Base-by-base conservation (phyloP, 37 sponge, comb jelly and placozoan species). In the Ephydatia muelleri region DNA sequence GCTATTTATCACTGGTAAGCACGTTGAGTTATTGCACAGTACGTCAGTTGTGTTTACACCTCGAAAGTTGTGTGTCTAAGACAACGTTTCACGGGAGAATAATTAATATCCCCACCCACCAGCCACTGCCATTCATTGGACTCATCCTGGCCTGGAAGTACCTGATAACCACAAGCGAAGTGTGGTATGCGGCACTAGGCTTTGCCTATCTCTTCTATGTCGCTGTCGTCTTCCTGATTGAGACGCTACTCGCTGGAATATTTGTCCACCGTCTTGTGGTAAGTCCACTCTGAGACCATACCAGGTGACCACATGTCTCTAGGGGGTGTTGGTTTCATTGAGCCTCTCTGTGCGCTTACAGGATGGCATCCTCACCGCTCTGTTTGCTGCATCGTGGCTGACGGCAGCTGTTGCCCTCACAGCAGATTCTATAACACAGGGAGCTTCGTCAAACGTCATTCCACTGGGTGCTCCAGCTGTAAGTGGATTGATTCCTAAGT, bases 261-360 rank as follows among this genome's bases (percentile, higher is more conserved):
- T 87, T 81, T 68, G 64, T 87, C 16, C 88, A 87, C 76, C 49
- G 77, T 26, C 82, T 87, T 21, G 39, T 87, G 23, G 88, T 87
- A 48, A 81, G 82, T 75, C 31, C 1, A 26, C 8, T 75, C 35
- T 57, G n/a, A n/a, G n/a, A n/a, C n/a, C n/a, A n/a, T n/a, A n/a
- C n/a, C n/a, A n/a, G n/a, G n/a, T 57, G 57, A 57, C 57, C 57
- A n/a, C n/a, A 14, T 57, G 57, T 57, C 57, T 57, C 57, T 57
- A n/a, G n/a, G n/a, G n/a, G n/a, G n/a, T n/a, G n/a, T n/a, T n/a
- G 57, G 57, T 57, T 57, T 19, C 12, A 16, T 14, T 57, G 19
- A 1, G 16, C 47, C 8, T 4, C 47, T 4, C 6, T 21, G 19
- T 21, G 57, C 57, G 16, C 16, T 5, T 21, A 21, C 57, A 57